phyloP scores from a whole-genome alignment of 2,113 vertebrate genomes.

The Notarius quadriscutis region DNA sequence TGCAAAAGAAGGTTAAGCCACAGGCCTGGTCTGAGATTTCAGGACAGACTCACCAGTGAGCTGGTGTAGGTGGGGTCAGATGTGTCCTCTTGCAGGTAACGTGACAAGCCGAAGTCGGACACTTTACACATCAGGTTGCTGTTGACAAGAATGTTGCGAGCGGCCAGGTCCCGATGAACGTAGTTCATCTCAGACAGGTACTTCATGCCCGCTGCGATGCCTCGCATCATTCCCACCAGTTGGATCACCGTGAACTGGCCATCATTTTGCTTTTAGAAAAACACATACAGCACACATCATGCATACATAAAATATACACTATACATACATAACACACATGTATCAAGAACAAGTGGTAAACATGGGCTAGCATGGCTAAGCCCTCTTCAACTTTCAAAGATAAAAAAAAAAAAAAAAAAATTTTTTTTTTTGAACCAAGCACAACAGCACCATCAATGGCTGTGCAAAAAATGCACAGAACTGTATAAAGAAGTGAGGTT shows the following conservation, averaged over 20 bases:
- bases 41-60: conserved; percentile 82
- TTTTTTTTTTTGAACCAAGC: not conserved
- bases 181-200: conserved; percentile 98
- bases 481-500: not conserved
- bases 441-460: not conserved
- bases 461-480: not conserved
- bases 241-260: conserved; percentile 99
- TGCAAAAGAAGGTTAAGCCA: not conserved
- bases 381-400: not conserved
- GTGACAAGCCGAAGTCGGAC: conserved; percentile 94
- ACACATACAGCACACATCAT: not conserved
- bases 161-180: conserved; percentile 93
- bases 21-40: not conserved
- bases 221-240: conserved; percentile 95
- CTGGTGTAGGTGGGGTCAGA: conserved; percentile 98
- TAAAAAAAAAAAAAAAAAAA: not conserved
- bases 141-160: conserved; percentile 97
- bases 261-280: conserved; percentile 85
- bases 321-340: not conserved
- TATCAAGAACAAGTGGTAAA: not conserved
- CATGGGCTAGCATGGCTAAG: not conserved
- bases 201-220: conserved; percentile 96
- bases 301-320: not conserved
- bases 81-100: conserved; percentile 94
- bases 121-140: conserved; percentile 98